phyloP scores from a whole-genome alignment of 2,888 invertebrate genomes.

The Theretra japonica region DNA sequence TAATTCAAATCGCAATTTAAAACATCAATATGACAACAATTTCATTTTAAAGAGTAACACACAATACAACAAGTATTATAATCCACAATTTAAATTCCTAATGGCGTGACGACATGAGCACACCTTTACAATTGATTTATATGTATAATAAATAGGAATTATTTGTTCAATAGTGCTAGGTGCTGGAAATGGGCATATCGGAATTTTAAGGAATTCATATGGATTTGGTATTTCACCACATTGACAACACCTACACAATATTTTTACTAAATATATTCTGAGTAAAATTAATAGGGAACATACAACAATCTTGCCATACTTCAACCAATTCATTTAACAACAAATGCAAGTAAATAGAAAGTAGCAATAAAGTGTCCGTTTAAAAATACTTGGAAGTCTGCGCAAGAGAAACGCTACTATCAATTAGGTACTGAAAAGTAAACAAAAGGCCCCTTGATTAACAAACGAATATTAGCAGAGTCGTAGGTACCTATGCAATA shows the following conservation, averaged over 20 bases:
- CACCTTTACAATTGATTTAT: slow-evolving; percentile 33
- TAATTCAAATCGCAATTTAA: slow-evolving; percentile 50
- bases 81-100: slow-evolving; percentile 29
- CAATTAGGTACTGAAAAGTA: neutral
- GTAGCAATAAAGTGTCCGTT: neutral
- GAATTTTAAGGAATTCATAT: neutral
- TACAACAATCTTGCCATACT: slow-evolving; percentile 15
- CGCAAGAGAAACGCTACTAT: neutral
- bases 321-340: neutral
- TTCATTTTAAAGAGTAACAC: slow-evolving; percentile 62
- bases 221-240: neutral
- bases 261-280: slow-evolving; percentile 8
- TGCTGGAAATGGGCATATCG: neutral
- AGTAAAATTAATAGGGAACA: slow-evolving; percentile 29
- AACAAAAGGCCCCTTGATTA: slow-evolving; percentile 32
- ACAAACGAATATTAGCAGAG: slow-evolving; percentile 29
- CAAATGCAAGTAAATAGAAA: slow-evolving; percentile 10
- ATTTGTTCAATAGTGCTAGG: slow-evolving; percentile 20
- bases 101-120: slow-evolving; percentile 40
- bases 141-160: slow-evolving; percentile 17
- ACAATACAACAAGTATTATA: slow-evolving; percentile 63
- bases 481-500: slow-evolving; percentile 37
- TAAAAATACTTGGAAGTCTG: neutral
- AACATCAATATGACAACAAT: slow-evolving; percentile 57
- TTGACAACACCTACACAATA: slow-evolving; percentile 18